Conservation (phyloP, 1,140 invertebrate genomes). For the Colletes gigas region DNA sequence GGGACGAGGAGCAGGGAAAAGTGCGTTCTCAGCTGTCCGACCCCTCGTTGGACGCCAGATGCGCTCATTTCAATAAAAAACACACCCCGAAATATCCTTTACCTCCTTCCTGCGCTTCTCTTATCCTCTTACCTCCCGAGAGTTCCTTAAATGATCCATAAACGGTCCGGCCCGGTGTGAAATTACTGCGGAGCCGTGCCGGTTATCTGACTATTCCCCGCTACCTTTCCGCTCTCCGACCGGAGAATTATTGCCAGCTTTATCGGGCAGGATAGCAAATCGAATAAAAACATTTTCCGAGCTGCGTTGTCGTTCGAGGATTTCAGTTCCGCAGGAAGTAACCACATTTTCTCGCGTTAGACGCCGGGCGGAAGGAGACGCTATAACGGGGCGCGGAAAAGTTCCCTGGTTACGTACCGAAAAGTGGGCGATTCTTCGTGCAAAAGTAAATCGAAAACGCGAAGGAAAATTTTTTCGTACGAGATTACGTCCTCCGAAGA, state of each 20-base stretch:
- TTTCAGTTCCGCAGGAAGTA: neutral
- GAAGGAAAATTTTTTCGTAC: too few relatives aligned
- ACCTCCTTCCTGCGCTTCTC: neutral
- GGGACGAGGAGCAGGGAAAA: constrained; percentile 55
- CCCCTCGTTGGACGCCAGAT: constrained; percentile 56
- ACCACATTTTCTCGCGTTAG: neutral
- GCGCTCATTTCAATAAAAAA: constrained; percentile 70
- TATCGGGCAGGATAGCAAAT: constrained; percentile 11
- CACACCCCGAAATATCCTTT: constrained; percentile 47
- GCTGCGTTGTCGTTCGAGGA: neutral
- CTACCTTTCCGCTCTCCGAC: neutral
- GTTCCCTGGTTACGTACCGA: too few relatives aligned
- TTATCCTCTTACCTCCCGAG: constrained; percentile 41
- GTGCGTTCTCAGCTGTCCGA: constrained; percentile 64
- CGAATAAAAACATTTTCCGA: constrained; percentile 24
- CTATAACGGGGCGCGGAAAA: too few relatives aligned
- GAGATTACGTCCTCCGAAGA: too few relatives aligned
- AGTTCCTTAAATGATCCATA: constrained; percentile 59
- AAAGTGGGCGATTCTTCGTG: too few relatives aligned
- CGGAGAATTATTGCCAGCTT: constrained; percentile 20
- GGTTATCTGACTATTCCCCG: constrained; percentile 33
- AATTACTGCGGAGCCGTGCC: constrained; percentile 44
- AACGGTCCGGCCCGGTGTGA: constrained; percentile 27
- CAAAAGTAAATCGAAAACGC: too few relatives aligned
- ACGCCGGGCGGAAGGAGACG: too few relatives aligned